Base-by-base conservation (phyloP, 2,113 vertebrate species). In the Corydoras sp. region DNA sequence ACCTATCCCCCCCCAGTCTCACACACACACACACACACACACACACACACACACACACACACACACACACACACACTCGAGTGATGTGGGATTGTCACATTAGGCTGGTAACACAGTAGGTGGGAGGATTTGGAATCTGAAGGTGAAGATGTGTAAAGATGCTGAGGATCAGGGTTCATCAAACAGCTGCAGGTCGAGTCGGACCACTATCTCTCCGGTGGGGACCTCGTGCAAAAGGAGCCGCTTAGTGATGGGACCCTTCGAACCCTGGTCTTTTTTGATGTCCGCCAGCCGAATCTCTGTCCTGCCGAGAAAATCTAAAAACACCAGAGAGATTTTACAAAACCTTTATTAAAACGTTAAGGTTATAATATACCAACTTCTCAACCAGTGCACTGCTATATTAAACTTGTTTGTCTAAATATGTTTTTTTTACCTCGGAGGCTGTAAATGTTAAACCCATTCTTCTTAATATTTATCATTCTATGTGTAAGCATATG, bases 251-350 rank as follows among this genome's bases (percentile, higher is more conserved):
- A 99, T 96, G 7, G 97, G 97, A 61, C 97, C 97, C 82, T 99
- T 99, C 32, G 96, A 96, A 31, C 96, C 97, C 87, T 99, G 97
- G 85, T 99, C 97, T 86, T 94, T 97, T 88, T 98, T 99, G 81
- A 99, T 99, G 80, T 99, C 97, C 0, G 97, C 93, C 85, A 99
- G 90, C 3, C 96, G 94, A 85, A 99, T 99, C 87, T 99, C 97
- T 15, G 97, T 99, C 84, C 97, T 92, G 71, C 97, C 97, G 83
- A 99, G 79, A 82, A 99, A 99, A 85, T 99, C 97, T 99, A 64
- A 2, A 72, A 11, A 55, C n/a, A 64, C n/a, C 18, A 24, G 18
- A 24, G 18, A 24, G 18, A 24, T n/a, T n/a, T n/a, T n/a, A n/a
- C n/a, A n/a, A n/a, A n/a, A n/a, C n/a, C n/a, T n/a, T n/a, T n/a